Conservation (phyloP, 1,140 invertebrate species). For the Oedothorax gibbosus region DNA sequence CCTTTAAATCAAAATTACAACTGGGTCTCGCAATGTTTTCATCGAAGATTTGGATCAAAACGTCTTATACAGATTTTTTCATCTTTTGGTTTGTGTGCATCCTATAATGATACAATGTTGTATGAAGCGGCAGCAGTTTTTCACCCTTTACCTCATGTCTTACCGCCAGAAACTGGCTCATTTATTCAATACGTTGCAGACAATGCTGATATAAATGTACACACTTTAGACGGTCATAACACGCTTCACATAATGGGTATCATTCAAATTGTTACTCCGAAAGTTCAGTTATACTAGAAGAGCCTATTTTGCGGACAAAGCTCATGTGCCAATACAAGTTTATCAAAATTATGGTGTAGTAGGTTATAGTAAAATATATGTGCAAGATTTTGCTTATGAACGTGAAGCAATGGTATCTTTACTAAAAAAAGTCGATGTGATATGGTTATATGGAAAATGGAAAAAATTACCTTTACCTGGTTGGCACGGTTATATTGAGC, state of each 20-base stretch:
- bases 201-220: too few relatives aligned
- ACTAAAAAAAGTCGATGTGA: neutral
- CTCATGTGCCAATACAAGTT: too few relatives aligned
- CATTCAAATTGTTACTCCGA: too few relatives aligned
- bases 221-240: neutral
- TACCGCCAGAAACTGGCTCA: slow-evolving; percentile 16
- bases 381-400: too few relatives aligned
- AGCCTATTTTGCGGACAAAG: too few relatives aligned
- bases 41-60: slow-evolving; percentile 17
- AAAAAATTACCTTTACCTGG: slow-evolving; percentile 14
- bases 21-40: neutral
- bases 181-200: slow-evolving; percentile 4
- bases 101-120: slow-evolving; percentile 16
- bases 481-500: slow-evolving; percentile 4
- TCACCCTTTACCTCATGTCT: neutral
- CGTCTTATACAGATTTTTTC: slow-evolving; percentile 9
- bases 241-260: neutral
- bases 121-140: neutral
- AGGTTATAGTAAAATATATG: too few relatives aligned
- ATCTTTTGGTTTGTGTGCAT: slow-evolving; percentile 14
- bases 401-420: too few relatives aligned
- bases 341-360: too few relatives aligned
- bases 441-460: slow-evolving; percentile 6
- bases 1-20: too few relatives aligned
- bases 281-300: too few relatives aligned